A percentile compares a stretch with the other conserved stretches of the same genome.
Conservation (phyloP, 23 tunicate genomes). For the Corella eumyota region DNA sequence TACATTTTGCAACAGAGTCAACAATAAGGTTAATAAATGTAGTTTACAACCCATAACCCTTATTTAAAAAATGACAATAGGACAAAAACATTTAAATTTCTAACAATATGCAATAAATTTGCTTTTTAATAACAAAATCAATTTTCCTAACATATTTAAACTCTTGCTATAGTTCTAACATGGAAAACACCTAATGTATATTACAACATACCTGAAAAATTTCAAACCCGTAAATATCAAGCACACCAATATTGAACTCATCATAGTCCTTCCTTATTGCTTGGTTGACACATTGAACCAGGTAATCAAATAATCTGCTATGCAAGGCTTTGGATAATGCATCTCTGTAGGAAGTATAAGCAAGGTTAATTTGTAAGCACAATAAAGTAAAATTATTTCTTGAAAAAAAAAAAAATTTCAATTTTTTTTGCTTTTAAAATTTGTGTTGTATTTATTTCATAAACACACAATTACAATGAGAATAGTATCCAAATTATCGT, state of each 20-base stretch:
- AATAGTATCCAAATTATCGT: not conserved
- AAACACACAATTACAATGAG: not conserved
- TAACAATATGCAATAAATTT: no score
- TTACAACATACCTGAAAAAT: conserved; percentile 65
- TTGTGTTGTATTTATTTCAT: conserved; percentile 1
- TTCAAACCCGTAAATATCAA: conserved; percentile 97
- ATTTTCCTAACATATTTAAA: no score
- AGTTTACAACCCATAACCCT: no score
- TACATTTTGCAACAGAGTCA: no score
- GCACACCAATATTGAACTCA: conserved; percentile 85
- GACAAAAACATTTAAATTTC: no score
- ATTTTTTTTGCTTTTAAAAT: not conserved
- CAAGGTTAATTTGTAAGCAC: not conserved
- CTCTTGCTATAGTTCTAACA: no score
- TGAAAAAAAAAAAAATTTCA: not conserved
- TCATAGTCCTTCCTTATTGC: conserved; percentile 87
- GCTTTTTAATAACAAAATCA: no score
- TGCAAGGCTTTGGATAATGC: conserved; percentile 85
- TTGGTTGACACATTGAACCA: conserved; percentile 76
- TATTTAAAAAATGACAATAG: no score
- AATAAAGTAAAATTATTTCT: not conserved
- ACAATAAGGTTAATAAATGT: no score
- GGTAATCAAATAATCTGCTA: conserved; percentile 73
- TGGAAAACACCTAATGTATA: not conserved
- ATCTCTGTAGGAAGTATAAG: conserved; percentile 64